Evolutionary conservation across 2,888 invertebrate species (phyloP), one percentile per base, ranked within the genome.

Genomic region (Drosophila maculinotata): DNA sequence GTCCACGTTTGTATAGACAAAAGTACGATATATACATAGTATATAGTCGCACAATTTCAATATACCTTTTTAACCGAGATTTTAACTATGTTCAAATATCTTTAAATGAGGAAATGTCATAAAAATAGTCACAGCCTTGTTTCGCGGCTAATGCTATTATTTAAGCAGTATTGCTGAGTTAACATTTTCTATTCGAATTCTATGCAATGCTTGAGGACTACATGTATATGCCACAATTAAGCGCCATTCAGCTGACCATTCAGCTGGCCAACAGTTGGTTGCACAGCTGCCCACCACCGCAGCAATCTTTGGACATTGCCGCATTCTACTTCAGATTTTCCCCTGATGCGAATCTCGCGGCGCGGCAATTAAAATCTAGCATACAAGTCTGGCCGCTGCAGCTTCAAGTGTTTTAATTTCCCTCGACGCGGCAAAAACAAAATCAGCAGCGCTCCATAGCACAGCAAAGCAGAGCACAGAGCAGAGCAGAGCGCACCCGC

Each of bases 321-420:
- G 38, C 9, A 35, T 15, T 54, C 45, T 39, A 9, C 33, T 5
- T 28, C 33, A 20, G 28, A 17, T 38, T 20, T 12, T 54, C 44
- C 33, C 59, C 33, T 49, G 54, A 17, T 52, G 51, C 53, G 62
- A 45, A 26, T 49, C 71, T 56, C 69, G 70, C 47, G 64, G 68
- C 68, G 86, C 86, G 83, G 69, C 81, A 87, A 81, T 87, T 81
- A 81, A 87, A 81, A 72, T 87, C 86, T 72, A 63, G 76, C 68
- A 75, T 76, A 81, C 67, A 81, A 63, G 76, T 70, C 65, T 63
- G 53, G 51, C 45, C 47, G 39, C 59, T 63, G 64, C 68, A 69
- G 70, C 58, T 72, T 68, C 59, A 86, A 82, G 68, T 51, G 66
- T 69, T 80, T 88, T 87, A 80, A 83, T 83, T 83, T 83, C 83